These are phyloP conservation scores for Nebria brevicollis DNA, from an alignment of 2,888 invertebrate species.

Conservation along the genomic window DNA sequence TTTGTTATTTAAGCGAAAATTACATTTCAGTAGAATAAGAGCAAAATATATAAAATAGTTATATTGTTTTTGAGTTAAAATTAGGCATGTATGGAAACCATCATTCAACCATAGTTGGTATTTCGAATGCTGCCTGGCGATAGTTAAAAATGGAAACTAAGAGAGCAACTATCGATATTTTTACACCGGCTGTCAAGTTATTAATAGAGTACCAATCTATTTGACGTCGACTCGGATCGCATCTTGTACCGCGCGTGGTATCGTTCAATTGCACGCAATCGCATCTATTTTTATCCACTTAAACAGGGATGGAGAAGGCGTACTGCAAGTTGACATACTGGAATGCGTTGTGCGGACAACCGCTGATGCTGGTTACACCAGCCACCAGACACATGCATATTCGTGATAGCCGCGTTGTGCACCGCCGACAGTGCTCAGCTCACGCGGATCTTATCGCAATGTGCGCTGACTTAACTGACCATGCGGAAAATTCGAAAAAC, in stretches of 20 bases:
- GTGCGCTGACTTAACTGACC: constrained; percentile 20
- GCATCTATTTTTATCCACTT: background rate
- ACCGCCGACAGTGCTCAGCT: background rate
- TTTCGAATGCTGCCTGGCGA: constrained; percentile 14
- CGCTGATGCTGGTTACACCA: constrained; percentile 3
- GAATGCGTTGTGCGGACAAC: constrained; percentile 2
- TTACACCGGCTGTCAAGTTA: constrained; percentile 41
- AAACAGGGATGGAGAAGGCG: background rate
- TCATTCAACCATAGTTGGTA: background rate
- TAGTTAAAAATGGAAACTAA: constrained; percentile 32
- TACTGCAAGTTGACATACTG: background rate
- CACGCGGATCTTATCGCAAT: constrained; percentile 22
- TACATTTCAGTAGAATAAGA: too few relatives aligned
- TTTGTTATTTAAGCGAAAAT: too few relatives aligned
- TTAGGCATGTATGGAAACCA: background rate
- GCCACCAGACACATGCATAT: constrained; percentile 9
- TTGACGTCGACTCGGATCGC: constrained; percentile 15
- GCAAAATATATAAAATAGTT: too few relatives aligned
- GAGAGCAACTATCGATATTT: constrained; percentile 40
- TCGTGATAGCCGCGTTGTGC: background rate
- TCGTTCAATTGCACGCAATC: background rate
- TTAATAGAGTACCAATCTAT: constrained; percentile 37
- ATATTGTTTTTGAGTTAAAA: background rate
- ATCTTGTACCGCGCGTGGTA: constrained; percentile 7
- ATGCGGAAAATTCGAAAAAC: constrained; percentile 40